A percentile compares a stretch with the other conserved stretches of the same genome.
phyloP scores from a whole-genome alignment of 64 coral and sea anemone genomes.

The Dendronephthya gigantea region DNA sequence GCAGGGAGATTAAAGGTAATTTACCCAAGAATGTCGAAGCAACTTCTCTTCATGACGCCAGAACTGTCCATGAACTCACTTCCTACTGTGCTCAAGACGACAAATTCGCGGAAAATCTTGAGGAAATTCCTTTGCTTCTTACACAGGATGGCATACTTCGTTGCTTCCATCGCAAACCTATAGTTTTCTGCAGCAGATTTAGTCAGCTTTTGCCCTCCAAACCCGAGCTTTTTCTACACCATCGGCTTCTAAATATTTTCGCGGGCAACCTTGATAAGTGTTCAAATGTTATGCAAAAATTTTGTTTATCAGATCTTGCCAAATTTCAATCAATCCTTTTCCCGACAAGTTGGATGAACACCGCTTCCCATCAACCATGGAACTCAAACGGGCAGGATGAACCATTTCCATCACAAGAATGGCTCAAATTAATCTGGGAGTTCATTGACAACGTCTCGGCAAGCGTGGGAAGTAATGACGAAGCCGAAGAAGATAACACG shows the following conservation, averaged over 20 bases:
- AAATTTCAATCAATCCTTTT: not conserved
- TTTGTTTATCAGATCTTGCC: not conserved
- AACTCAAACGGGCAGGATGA: not conserved
- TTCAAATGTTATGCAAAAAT: not conserved
- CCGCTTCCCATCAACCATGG: not conserved
- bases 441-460: not conserved
- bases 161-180: not conserved
- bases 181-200: constrained; percentile 37
- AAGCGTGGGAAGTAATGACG: no score
- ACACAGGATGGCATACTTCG: constrained; percentile 47
- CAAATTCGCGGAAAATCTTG: constrained; percentile 25
- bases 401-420: not conserved
- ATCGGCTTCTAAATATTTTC: not conserved
- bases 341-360: not conserved
- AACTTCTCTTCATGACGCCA: constrained; percentile 23
- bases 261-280: not conserved
- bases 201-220: constrained; percentile 29
- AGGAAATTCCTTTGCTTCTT: constrained; percentile 64
- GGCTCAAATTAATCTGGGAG: not conserved
- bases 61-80: constrained; percentile 7
- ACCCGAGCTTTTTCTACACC: constrained; percentile 48
- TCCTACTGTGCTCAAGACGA: constrained; percentile 43
- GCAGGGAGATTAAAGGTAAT: constrained; percentile 25
- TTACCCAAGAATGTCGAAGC: constrained; percentile 14
- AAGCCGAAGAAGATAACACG: not conserved